Conservation (phyloP, 2,113 vertebrate species). For the Anolis sagrei region DNA sequence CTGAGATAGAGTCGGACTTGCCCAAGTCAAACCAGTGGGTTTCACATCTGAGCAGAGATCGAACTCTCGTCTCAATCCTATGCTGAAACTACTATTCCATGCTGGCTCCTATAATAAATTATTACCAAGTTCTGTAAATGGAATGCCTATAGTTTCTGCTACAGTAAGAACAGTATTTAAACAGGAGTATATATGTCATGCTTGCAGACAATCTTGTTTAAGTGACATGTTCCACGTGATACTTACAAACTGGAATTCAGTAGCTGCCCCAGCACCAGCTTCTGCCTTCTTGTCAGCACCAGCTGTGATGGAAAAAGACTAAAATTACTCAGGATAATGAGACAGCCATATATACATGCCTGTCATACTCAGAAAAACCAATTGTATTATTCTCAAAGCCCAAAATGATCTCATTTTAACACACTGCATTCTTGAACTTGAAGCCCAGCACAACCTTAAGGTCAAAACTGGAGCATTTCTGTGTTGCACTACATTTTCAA, state of each 20-base stretch:
- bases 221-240: not conserved
- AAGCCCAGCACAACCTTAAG: not conserved
- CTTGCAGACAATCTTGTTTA: not conserved
- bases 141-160: not conserved
- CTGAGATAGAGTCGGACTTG: too few species aligned
- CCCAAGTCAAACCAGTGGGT: too few species aligned
- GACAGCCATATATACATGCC: too few species aligned
- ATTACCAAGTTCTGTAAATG: not conserved
- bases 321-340: not conserved
- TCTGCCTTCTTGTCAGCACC: constrained; percentile 98
- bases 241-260: constrained; percentile 99
- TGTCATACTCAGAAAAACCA: too few species aligned
- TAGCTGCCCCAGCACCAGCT: constrained; percentile 95
- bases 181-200: not conserved
- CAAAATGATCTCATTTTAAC: not conserved
- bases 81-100: too few species aligned
- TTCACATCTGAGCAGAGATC: too few species aligned
- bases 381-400: too few species aligned
- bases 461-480: not conserved
- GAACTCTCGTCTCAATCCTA: too few species aligned
- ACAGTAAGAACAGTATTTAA: not conserved
- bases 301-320: constrained; percentile 74
- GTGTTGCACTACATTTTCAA: not conserved
- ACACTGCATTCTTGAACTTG: not conserved
- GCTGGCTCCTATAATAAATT: not conserved